phyloP scores from a whole-genome alignment of 2,888 invertebrate species.

The Neocrepidodera transversa region DNA sequence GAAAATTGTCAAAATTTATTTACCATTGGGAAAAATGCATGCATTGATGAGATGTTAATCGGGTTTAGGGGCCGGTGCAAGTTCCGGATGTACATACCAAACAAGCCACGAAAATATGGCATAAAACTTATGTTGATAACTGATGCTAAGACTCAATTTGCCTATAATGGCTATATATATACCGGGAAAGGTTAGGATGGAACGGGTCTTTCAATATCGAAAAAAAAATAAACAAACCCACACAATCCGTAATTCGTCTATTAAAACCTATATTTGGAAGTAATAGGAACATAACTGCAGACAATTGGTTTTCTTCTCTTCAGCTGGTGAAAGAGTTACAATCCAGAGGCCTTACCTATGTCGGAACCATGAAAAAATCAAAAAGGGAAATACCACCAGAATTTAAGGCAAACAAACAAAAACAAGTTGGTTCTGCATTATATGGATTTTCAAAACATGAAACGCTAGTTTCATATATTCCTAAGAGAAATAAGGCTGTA shows the following conservation, averaged over 20 bases:
- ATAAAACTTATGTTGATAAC: background rate
- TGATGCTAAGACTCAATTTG: background rate
- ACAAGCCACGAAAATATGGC: constrained; percentile 1
- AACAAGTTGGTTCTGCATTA: background rate
- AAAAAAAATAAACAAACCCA: constrained; percentile 19
- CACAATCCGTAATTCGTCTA: constrained; percentile 6
- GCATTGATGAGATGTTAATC: constrained; percentile 6
- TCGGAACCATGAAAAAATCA: background rate
- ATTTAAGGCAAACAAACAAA: too few species aligned
- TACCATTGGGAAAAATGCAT: background rate
- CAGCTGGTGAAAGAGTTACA: background rate
- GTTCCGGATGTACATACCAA: constrained; percentile 2
- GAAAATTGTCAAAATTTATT: background rate
- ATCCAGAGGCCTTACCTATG: background rate
- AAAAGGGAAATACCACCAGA: background rate
- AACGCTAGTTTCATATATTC: constrained; percentile 1
- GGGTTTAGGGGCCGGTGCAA: background rate
- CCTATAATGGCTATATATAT: constrained; percentile 45
- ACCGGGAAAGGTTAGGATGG: constrained; percentile 48
- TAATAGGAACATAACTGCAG: too few species aligned
- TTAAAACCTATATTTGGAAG: background rate
- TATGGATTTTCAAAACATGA: constrained; percentile 1
- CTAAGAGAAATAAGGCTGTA: background rate
- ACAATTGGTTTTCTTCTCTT: background rate
- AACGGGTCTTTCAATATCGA: constrained; percentile 34